Evolutionary conservation across 2,888 invertebrate species (phyloP).

Genomic region (Cyrtodaria siliqua): DNA sequence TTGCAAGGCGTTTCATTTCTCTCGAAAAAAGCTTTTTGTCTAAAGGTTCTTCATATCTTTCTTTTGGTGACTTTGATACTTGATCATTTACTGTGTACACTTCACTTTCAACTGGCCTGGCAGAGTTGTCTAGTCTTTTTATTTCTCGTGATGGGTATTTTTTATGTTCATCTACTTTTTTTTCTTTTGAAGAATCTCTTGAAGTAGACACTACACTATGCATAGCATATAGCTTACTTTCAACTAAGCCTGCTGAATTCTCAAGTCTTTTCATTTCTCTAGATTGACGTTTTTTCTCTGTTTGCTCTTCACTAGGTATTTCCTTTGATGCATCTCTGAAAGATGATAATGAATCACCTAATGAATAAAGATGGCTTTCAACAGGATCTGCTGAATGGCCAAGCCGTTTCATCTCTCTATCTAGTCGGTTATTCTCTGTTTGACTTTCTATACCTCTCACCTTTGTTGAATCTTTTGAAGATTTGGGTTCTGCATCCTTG

Average conservation of each 20-base stretch:
- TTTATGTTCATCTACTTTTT: background rate
- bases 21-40: background rate
- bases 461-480: background rate
- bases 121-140: conserved; percentile 10
- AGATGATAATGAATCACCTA: background rate
- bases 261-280: conserved; percentile 23
- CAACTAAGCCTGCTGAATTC: conserved; percentile 14
- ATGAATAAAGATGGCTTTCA: conserved; percentile 21
- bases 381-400: conserved; percentile 41
- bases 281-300: background rate
- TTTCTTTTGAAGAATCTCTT: conserved; percentile 15
- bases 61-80: background rate
- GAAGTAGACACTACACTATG: background rate
- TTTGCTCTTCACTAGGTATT: background rate
- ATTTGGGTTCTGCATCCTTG: background rate
- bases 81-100: background rate
- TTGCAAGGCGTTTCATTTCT: conserved; percentile 35
- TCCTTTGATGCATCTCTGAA: background rate
- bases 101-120: background rate
- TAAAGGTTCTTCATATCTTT: background rate
- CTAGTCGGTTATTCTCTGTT: conserved; percentile 1
- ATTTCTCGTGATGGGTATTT: conserved; percentile 2
- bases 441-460: background rate
- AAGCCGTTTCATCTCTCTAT: conserved; percentile 32
- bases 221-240: conserved; percentile 11